Evolutionary conservation across 1,140 invertebrate species (phyloP).

Genomic region (Bombyx mandarina): DNA sequence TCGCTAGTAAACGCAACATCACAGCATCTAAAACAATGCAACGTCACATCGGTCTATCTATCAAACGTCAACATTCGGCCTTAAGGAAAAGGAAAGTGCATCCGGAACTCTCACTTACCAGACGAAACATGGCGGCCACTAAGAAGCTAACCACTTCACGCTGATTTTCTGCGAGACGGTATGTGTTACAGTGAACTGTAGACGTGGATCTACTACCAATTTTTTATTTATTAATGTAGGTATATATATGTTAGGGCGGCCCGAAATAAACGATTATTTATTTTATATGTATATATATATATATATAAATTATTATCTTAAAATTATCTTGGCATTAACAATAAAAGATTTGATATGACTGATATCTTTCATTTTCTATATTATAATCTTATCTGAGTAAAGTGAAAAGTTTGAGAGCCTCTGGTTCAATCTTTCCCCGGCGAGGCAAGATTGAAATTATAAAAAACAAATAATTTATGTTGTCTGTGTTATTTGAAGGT

Average conservation of each 20-base stretch:
- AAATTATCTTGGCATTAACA: background rate
- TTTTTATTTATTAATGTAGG: background rate
- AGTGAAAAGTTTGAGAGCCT: background rate
- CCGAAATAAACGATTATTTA: background rate
- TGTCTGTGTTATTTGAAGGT: background rate
- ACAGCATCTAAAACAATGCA: background rate
- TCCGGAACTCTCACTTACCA: background rate
- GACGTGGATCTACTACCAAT: conserved; percentile 1
- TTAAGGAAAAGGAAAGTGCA: background rate
- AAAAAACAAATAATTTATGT: conserved; percentile 1
- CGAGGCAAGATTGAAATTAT: background rate
- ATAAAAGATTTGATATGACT: conserved; percentile 1
- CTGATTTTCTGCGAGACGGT: background rate
- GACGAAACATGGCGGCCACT: background rate
- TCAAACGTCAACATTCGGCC: background rate
- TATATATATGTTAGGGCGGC: background rate
- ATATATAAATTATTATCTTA: background rate
- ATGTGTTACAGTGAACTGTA: background rate
- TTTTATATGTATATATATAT: background rate
- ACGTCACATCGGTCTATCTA: too few relatives aligned
- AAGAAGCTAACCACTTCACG: conserved; percentile 1
- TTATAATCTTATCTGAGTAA: conserved; percentile 1
- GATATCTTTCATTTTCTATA: conserved; percentile 1
- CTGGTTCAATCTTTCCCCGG: background rate
- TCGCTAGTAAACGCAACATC: background rate